These are phyloP conservation scores for Cariama cristata DNA, from an alignment of 2,113 vertebrate species.

Conservation along the genomic window DNA sequence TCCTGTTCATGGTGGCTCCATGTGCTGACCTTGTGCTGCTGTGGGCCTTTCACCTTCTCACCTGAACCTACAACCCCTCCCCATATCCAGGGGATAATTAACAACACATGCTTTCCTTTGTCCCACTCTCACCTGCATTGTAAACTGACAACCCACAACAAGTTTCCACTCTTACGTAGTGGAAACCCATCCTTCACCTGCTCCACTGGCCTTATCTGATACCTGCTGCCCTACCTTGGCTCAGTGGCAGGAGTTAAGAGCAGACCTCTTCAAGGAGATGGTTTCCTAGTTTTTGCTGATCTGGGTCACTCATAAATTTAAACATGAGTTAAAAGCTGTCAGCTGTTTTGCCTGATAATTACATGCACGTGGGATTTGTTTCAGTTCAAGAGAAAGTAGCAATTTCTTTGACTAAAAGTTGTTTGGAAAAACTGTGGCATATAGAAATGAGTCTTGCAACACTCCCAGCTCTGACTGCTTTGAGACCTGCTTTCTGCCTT, in stretches of 20 bases:
- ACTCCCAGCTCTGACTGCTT: background rate
- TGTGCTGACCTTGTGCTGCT: rapidly evolving
- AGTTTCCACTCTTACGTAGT: background rate
- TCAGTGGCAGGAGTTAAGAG: background rate
- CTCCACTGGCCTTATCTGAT: background rate
- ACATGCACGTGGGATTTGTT: background rate
- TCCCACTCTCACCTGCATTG: background rate
- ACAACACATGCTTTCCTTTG: background rate
- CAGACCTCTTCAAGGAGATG: background rate
- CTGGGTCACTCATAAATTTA: constrained; percentile 5
- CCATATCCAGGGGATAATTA: background rate
- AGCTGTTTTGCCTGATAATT: background rate
- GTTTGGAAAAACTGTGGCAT: background rate
- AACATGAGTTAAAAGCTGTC: background rate
- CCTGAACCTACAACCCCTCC: background rate
- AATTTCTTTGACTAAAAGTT: background rate
- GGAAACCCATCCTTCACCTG: background rate
- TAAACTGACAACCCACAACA: background rate
- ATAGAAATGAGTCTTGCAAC: background rate
- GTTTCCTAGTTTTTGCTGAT: background rate
- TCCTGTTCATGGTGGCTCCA: background rate
- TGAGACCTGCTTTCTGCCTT: background rate
- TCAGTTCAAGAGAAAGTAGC: background rate
- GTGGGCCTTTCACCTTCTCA: background rate
- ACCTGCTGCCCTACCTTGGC: background rate